A percentile compares a stretch with the other conserved stretches of the same genome.
Conservation (phyloP, 2,888 invertebrate genomes). For the Amitus sp. region DNA sequence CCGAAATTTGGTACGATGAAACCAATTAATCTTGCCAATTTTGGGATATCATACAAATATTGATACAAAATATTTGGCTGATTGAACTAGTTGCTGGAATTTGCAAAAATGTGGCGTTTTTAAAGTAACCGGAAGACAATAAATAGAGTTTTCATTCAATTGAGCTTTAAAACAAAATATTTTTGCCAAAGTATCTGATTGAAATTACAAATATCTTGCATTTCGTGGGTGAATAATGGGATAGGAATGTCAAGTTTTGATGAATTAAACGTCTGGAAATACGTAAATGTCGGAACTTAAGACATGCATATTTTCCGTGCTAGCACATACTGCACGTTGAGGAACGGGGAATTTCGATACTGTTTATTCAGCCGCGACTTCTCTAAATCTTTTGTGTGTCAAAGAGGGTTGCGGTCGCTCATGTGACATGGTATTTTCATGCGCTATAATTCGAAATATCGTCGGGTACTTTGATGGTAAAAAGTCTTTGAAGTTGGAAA, state of each 20-base stretch:
- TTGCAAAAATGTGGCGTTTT: no score
- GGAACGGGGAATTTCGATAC: slow-evolving; percentile 46
- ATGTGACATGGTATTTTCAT: slow-evolving; percentile 15
- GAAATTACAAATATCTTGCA: neutral
- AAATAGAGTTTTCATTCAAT: no score
- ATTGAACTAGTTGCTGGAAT: no score
- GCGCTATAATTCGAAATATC: slow-evolving; percentile 22
- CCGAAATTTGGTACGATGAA: no score
- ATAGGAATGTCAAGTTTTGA: neutral
- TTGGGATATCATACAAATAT: no score
- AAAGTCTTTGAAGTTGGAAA: no score
- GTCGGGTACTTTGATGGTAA: neutral
- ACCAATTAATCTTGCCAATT: no score
- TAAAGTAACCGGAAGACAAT: no score
- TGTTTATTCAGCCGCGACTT: slow-evolving; percentile 66
- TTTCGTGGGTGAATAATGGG: neutral
- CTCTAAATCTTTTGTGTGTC: slow-evolving; percentile 64
- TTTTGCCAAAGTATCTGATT: neutral
- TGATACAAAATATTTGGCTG: no score
- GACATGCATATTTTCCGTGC: neutral
- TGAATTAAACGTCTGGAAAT: neutral
- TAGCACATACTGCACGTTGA: slow-evolving; percentile 3
- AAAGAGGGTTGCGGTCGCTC: slow-evolving; percentile 48
- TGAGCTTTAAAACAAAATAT: neutral
- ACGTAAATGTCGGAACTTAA: neutral